These are phyloP conservation scores for Deroplatys truncata DNA, from an alignment of 2,888 invertebrate species.

Conservation along the genomic window DNA sequence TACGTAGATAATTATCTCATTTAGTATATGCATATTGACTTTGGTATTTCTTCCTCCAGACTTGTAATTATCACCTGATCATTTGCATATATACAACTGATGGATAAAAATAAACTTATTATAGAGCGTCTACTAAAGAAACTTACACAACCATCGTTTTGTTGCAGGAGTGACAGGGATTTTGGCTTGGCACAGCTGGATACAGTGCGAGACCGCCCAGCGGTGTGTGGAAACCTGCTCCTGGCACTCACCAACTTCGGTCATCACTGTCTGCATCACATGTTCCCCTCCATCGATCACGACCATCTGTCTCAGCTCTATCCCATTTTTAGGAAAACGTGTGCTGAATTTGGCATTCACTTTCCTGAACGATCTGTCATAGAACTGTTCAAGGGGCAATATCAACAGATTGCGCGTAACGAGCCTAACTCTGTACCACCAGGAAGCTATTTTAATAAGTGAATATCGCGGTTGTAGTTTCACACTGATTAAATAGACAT, in stretches of 20 bases:
- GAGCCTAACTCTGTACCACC: conserved; percentile 41
- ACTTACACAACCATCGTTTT: no score
- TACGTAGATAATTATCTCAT: no score
- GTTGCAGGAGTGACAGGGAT: conserved; percentile 54
- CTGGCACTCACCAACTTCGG: conserved; percentile 70
- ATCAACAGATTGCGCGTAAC: conserved; percentile 53
- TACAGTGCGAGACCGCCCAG: conserved; percentile 65
- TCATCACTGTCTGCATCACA: conserved; percentile 72
- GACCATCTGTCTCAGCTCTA: conserved; percentile 62
- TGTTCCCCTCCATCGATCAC: conserved; percentile 78
- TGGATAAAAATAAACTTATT: no score
- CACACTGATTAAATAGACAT: no score
- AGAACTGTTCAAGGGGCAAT: conserved; percentile 63
- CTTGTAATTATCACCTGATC: no score
- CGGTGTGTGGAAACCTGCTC: conserved; percentile 62
- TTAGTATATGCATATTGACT: no score
- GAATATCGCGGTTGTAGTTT: background rate
- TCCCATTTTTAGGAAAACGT: conserved; percentile 58
- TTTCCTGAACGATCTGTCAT: conserved; percentile 47
- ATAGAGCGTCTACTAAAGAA: no score
- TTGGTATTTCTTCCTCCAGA: no score
- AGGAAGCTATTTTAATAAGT: background rate
- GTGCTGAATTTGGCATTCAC: conserved; percentile 58
- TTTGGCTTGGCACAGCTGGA: conserved; percentile 78
- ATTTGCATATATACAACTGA: no score